Conservation (phyloP, 2,888 invertebrate genomes). For the Trichopria drosophilae region DNA sequence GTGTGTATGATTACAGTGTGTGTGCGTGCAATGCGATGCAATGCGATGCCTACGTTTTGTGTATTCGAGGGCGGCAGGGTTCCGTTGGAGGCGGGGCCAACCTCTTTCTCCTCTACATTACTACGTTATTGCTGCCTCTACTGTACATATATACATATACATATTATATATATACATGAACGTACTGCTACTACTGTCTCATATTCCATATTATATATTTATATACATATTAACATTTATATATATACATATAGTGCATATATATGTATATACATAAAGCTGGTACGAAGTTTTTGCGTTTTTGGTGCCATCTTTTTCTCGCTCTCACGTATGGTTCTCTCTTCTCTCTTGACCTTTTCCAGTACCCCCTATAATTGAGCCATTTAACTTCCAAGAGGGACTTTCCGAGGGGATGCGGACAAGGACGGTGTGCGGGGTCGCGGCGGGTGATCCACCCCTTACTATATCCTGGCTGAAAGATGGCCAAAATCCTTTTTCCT, state of each 20-base stretch:
- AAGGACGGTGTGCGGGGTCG: slow-evolving; percentile 78
- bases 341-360: slow-evolving; percentile 62
- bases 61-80: slow-evolving; percentile 51
- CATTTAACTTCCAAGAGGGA: slow-evolving; percentile 82
- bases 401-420: slow-evolving; percentile 81
- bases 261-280: slow-evolving; percentile 38
- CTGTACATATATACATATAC: slow-evolving; percentile 52
- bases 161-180: slow-evolving; percentile 37
- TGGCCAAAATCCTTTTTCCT: slow-evolving; percentile 64
- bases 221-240: slow-evolving; percentile 44
- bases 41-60: slow-evolving; percentile 34
- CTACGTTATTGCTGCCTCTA: slow-evolving; percentile 57
- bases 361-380: slow-evolving; percentile 85
- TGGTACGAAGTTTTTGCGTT: slow-evolving; percentile 54
- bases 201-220: slow-evolving; percentile 35
- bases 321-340: slow-evolving; percentile 65
- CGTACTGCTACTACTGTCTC: slow-evolving; percentile 30
- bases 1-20: no score
- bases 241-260: slow-evolving; percentile 37
- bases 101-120: slow-evolving; percentile 53
- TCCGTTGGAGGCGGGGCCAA: slow-evolving; percentile 53
- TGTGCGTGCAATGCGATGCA: slow-evolving; percentile 35
- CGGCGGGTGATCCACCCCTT: slow-evolving; percentile 79
- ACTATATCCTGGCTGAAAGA: slow-evolving; percentile 83
- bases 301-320: slow-evolving; percentile 61